These are phyloP conservation scores for Euplagia quadripunctaria DNA, from an alignment of 2,888 invertebrate genomes.

Conservation along the genomic window DNA sequence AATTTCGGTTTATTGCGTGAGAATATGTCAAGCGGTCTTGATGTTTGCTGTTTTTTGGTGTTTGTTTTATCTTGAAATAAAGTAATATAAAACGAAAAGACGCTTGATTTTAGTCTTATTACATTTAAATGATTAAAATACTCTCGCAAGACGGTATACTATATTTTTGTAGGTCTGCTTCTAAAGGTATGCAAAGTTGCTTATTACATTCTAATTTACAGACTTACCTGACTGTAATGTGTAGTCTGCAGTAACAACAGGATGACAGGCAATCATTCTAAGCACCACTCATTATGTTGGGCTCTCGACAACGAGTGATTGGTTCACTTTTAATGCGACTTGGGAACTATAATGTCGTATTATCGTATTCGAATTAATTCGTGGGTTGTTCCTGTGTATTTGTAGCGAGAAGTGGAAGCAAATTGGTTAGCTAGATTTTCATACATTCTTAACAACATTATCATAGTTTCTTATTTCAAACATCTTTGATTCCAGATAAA, in stretches of 20 bases:
- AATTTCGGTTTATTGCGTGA: not conserved
- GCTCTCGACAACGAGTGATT: not conserved
- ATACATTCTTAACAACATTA: no score
- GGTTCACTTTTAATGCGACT: not conserved
- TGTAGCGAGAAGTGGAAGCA: not conserved
- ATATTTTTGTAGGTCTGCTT: not conserved
- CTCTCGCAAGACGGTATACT: not conserved
- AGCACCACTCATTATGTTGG: not conserved
- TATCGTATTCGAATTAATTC: not conserved
- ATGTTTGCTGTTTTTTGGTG: not conserved
- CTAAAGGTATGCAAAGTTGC: not conserved
- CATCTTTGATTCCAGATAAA: no score
- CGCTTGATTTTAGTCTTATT: not conserved
- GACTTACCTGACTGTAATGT: not conserved
- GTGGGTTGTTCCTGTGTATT: not conserved
- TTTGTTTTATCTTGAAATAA: not conserved
- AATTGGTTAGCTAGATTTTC: no score
- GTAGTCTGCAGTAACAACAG: not conserved
- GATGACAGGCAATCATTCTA: constrained; percentile 1
- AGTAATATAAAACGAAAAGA: not conserved
- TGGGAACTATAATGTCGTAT: not conserved
- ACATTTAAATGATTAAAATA: not conserved
- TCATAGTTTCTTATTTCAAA: no score
- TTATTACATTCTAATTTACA: not conserved
- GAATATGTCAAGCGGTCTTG: not conserved